Evolutionary conservation across 2,888 invertebrate species (phyloP).

Genomic region (Nomada ruficornis): DNA sequence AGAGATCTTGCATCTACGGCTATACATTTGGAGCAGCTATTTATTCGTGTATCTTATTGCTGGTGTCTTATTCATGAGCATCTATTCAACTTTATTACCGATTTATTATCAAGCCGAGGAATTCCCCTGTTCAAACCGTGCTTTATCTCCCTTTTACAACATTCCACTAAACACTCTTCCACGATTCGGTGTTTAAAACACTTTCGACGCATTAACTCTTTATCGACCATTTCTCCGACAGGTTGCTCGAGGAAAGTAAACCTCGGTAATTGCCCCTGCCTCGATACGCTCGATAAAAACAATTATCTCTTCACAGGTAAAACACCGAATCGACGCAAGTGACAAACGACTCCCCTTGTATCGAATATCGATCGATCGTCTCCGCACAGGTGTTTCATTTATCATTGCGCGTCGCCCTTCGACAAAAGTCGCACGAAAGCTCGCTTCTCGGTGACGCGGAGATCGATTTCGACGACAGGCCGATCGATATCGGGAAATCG

Average conservation of each 20-base stretch:
- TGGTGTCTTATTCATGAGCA: not conserved
- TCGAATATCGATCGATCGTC: conserved; percentile 32
- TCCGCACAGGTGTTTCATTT: conserved; percentile 31
- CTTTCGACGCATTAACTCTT: not conserved
- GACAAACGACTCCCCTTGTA: conserved; percentile 13
- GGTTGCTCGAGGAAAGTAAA: not conserved
- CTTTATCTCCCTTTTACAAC: not conserved
- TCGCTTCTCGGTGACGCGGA: not conserved
- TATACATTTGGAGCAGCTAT: too few species aligned
- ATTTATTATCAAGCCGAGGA: too few species aligned
- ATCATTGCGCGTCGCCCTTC: conserved; percentile 23
- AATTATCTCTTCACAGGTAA: conserved; percentile 26
- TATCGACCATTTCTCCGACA: not conserved
- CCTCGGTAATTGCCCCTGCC: conserved; percentile 6
- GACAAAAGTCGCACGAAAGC: conserved; percentile 4
- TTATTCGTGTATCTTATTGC: too few species aligned
- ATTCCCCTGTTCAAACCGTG: too few species aligned
- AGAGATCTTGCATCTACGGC: not conserved
- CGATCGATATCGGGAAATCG: conserved; percentile 46
- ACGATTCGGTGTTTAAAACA: not conserved
- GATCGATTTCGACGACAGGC: conserved; percentile 39
- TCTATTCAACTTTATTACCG: not conserved
- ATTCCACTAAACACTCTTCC: not conserved
- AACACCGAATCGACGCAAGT: conserved; percentile 8
- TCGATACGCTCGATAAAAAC: not conserved